phyloP scores from a whole-genome alignment of 2,888 invertebrate species.

The Chrysina gloriosa region DNA sequence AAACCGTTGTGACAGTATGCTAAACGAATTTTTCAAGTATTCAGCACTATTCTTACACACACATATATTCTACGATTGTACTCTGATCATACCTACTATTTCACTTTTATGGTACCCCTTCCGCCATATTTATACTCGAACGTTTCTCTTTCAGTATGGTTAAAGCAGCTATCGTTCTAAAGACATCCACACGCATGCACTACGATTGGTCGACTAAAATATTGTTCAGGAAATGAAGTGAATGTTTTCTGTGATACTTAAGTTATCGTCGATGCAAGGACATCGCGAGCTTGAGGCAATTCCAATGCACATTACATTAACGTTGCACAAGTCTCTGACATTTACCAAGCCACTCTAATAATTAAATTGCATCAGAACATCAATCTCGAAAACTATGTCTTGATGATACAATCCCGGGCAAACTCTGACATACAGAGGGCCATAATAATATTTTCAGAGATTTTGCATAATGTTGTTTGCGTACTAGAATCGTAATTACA shows the following conservation, averaged over 20 bases:
- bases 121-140: too few relatives aligned
- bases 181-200: slow-evolving; percentile 17
- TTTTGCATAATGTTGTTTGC: background rate
- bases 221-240: slow-evolving; percentile 48
- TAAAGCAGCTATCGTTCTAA: slow-evolving; percentile 17
- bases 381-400: slow-evolving; percentile 25
- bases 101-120: too few relatives aligned
- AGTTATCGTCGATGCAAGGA: slow-evolving; percentile 49
- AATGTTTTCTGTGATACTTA: slow-evolving; percentile 49
- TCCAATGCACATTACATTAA: slow-evolving; percentile 49
- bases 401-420: slow-evolving; percentile 12
- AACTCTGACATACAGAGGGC: background rate
- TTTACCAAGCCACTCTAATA: slow-evolving; percentile 48
- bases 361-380: slow-evolving; percentile 48
- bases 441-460: background rate
- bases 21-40: too few relatives aligned
- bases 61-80: too few relatives aligned
- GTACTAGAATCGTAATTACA: background rate
- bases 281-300: slow-evolving; percentile 48
- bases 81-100: too few relatives aligned
- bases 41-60: too few relatives aligned
- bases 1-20: too few relatives aligned
- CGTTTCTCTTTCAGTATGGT: background rate
- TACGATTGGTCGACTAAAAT: slow-evolving; percentile 37
- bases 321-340: slow-evolving; percentile 50